phyloP scores from a whole-genome alignment of 2,888 invertebrate genomes.

The Drosophila melanosoma region DNA sequence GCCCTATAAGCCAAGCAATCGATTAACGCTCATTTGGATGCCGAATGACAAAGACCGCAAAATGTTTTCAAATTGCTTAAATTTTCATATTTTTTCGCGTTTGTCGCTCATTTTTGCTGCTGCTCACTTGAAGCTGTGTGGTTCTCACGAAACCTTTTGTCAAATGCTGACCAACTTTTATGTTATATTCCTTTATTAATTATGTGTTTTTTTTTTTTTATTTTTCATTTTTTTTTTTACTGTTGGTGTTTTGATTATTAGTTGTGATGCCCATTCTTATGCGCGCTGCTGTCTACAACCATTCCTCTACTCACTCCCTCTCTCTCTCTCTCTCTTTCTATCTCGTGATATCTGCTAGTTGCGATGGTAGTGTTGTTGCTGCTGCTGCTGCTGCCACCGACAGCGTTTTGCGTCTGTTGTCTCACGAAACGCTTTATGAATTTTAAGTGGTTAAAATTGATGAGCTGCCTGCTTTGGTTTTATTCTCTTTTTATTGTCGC shows the following conservation, averaged over 20 bases:
- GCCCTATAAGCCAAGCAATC: neutral
- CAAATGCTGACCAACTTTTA: slow-evolving; percentile 19
- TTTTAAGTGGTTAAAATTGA: slow-evolving; percentile 77
- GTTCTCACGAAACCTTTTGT: slow-evolving; percentile 7
- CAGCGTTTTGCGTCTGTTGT: slow-evolving; percentile 34
- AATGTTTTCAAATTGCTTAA: neutral
- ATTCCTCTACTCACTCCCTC: slow-evolving; percentile 3
- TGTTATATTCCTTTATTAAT: slow-evolving; percentile 25
- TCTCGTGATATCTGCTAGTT: neutral
- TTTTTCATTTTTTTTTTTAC: neutral
- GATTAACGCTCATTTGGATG: neutral
- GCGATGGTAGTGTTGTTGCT: slow-evolving; percentile 1
- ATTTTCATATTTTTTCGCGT: neutral
- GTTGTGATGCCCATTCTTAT: slow-evolving; percentile 45
- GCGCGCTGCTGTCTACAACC: slow-evolving; percentile 17
- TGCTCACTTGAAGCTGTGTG: neutral
- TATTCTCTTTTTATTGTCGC: slow-evolving; percentile 73
- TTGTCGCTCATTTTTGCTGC: neutral
- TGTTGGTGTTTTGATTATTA: slow-evolving; percentile 42
- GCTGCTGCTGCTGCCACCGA: slow-evolving; percentile 10
- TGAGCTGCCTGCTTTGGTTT: slow-evolving; percentile 71
- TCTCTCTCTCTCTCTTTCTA: neutral
- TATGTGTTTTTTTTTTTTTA: neutral
- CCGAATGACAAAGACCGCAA: neutral
- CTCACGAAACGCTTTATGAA: slow-evolving; percentile 71